A percentile compares a stretch with the other conserved stretches of the same genome.
Evolutionary conservation across 2,797 vertebrate genomes (phyloP).

Genomic region (Hephaestus fuliginosus): DNA sequence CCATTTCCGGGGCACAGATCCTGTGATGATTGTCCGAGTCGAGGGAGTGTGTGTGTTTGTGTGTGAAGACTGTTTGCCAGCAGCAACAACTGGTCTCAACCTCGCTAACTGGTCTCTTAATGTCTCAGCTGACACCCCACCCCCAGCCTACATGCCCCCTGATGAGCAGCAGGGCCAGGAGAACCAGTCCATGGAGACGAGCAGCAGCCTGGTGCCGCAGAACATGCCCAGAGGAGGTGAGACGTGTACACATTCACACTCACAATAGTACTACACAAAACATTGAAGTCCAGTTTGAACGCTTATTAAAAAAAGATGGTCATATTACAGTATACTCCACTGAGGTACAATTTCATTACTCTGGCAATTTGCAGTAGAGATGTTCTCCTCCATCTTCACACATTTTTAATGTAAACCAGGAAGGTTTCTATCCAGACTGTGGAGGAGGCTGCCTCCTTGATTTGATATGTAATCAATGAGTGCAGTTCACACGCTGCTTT

Average conservation of each 20-base stretch:
- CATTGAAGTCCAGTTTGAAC: neutral
- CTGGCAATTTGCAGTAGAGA: neutral
- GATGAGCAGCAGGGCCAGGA: conserved; percentile 98
- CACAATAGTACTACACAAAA: neutral
- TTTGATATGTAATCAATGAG: neutral
- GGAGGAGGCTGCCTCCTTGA: neutral
- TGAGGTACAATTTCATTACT: neutral
- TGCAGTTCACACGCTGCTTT: neutral
- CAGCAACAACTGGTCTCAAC: conserved; percentile 78
- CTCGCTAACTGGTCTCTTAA: conserved; percentile 71
- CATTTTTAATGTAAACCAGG: neutral
- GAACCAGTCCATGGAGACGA: conserved; percentile 96
- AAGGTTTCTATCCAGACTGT: neutral
- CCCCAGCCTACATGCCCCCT: conserved; percentile 98
- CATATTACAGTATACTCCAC: neutral
- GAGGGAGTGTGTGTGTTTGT: conserved; percentile 36
- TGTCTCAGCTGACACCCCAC: conserved; percentile 96
- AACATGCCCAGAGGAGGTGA: conserved; percentile 86
- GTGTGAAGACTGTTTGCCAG: conserved; percentile 73
- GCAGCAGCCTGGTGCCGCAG: conserved; percentile 81
- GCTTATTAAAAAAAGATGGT: neutral
- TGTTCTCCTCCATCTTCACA: too few relatives aligned
- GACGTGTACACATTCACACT: conserved; percentile 9
- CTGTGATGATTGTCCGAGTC: conserved; percentile 65
- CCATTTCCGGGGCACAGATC: conserved; percentile 75